A percentile compares a stretch with the other conserved stretches of the same genome.
These are phyloP conservation scores for Enhydra lutris DNA, from an alignment of 2,113 vertebrate species.

Conservation along the genomic window DNA sequence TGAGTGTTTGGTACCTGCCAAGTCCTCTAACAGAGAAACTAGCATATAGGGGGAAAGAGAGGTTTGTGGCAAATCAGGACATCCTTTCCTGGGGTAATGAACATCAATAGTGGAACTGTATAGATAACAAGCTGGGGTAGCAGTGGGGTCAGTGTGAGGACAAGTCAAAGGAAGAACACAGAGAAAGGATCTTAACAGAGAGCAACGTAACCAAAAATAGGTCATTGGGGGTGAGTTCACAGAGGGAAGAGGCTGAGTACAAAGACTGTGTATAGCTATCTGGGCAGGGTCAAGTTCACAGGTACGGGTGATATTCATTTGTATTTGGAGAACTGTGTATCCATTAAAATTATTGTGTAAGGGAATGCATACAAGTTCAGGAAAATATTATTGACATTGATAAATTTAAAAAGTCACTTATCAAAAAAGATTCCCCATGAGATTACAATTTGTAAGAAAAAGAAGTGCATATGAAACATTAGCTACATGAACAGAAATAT, in stretches of 20 bases:
- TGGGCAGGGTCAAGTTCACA: too few species aligned
- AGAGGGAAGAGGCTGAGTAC: background rate
- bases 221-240: rapidly evolving
- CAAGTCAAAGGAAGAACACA: background rate
- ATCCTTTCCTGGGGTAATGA: background rate
- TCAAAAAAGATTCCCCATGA: background rate
- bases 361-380: background rate
- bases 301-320: background rate
- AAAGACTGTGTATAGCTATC: background rate
- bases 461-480: background rate
- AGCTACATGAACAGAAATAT: background rate
- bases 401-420: background rate
- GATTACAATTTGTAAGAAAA: background rate
- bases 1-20: background rate
- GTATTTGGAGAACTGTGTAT: background rate
- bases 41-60: background rate
- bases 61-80: background rate
- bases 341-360: background rate
- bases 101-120: background rate
- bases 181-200: background rate
- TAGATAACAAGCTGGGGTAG: background rate
- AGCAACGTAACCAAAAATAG: background rate
- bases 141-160: background rate
- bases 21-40: background rate
- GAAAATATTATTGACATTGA: background rate